Conservation (phyloP, 2,113 vertebrate species). For the Ammospiza caudacuta region DNA sequence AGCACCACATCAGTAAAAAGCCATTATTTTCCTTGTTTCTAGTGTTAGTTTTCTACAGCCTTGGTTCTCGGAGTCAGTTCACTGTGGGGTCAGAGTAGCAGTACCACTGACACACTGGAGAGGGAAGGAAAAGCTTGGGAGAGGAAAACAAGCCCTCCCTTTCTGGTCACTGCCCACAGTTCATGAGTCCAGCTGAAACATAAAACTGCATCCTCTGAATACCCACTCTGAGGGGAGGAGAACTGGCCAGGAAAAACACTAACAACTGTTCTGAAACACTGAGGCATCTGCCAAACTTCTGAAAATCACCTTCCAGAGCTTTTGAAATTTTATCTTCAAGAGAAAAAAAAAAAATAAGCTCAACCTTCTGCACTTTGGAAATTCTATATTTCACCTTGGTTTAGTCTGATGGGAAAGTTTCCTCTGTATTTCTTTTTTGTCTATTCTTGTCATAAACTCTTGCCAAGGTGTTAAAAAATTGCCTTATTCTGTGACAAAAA, state of each 20-base stretch:
- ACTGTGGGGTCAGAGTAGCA: slow-evolving; percentile 7
- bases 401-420: background rate
- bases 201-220: background rate
- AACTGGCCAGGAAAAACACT: background rate
- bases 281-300: background rate
- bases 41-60: background rate
- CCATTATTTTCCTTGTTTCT: background rate
- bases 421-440: background rate
- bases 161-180: background rate
- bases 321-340: background rate
- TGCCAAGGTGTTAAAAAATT: slow-evolving; percentile 4
- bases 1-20: background rate
- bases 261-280: background rate
- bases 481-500: background rate
- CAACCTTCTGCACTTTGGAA: background rate
- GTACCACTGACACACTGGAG: background rate
- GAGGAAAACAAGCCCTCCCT: slow-evolving; percentile 10
- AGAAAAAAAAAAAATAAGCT: background rate
- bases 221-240: background rate
- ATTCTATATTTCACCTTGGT: background rate
- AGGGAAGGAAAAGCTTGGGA: slow-evolving; percentile 5
- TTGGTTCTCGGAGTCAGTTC: background rate
- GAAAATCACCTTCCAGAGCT: background rate
- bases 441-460: background rate
- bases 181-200: background rate